Evolutionary conservation across 2,888 invertebrate species (phyloP).

Genomic region (Hypomecis atomaria): DNA sequence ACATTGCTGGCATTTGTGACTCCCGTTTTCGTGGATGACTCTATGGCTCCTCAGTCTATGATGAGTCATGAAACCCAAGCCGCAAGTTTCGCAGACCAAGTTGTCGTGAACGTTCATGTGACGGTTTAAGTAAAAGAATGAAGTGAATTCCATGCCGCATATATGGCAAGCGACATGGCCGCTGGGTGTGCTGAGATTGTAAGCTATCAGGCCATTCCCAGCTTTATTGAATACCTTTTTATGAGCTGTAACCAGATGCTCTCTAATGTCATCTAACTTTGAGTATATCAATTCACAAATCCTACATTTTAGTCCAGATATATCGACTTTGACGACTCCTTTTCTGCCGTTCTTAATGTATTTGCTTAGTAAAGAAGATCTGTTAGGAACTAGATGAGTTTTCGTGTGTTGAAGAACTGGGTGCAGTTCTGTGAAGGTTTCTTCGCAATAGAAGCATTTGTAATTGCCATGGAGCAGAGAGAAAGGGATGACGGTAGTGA

Average conservation of each 20-base stretch:
- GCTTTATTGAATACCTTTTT: constrained; percentile 72
- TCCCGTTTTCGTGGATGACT: constrained; percentile 71
- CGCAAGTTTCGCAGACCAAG: constrained; percentile 76
- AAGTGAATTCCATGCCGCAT: constrained; percentile 69
- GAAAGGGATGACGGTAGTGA: constrained; percentile 73
- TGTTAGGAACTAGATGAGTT: constrained; percentile 63
- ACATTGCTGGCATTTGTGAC: constrained; percentile 71
- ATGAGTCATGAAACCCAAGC: constrained; percentile 74
- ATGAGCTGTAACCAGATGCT: constrained; percentile 62
- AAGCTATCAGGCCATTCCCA: constrained; percentile 76
- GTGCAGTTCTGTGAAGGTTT: constrained; percentile 73
- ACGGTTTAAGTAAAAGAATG: constrained; percentile 72
- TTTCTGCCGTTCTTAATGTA: constrained; percentile 69
- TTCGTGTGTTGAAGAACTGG: constrained; percentile 66
- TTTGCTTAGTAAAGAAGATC: constrained; percentile 62
- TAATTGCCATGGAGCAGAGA: constrained; percentile 78
- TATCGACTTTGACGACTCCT: constrained; percentile 74
- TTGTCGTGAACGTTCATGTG: constrained; percentile 78
- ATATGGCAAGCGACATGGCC: constrained; percentile 68
- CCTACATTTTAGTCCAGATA: constrained; percentile 69
- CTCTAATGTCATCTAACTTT: constrained; percentile 69
- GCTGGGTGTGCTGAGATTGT: constrained; percentile 61
- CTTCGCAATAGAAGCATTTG: constrained; percentile 77
- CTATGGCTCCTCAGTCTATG: constrained; percentile 71
- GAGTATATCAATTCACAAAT: constrained; percentile 69